These are phyloP conservation scores for Macrotis lagotis DNA, from an alignment of 2,113 vertebrate genomes.

Conservation along the genomic window DNA sequence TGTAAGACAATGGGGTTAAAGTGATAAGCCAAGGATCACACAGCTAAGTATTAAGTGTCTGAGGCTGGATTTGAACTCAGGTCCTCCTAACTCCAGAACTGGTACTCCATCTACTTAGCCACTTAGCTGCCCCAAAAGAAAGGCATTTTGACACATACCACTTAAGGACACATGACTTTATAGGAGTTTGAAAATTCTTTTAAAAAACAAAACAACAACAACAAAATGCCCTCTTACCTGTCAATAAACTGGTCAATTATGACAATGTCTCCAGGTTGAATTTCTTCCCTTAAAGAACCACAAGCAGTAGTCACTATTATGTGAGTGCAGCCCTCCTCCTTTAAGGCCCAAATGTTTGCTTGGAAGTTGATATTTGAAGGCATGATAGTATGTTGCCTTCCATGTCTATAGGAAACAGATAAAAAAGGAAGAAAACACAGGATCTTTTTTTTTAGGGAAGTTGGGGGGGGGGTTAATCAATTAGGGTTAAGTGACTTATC, in stretches of 20 bases:
- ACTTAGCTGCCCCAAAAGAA: too few species aligned
- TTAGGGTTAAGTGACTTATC: not conserved
- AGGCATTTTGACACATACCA: not conserved
- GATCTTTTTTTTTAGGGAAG: not conserved
- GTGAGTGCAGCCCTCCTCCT: slow-evolving; percentile 94
- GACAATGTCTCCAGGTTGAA: slow-evolving; percentile 96
- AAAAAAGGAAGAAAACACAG: not conserved
- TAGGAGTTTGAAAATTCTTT: not conserved
- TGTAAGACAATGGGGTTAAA: too few species aligned
- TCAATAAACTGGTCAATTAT: slow-evolving; percentile 98
- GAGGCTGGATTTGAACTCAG: too few species aligned
- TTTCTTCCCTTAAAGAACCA: slow-evolving; percentile 94
- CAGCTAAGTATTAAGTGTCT: too few species aligned
- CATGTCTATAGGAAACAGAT: slow-evolving; percentile 85
- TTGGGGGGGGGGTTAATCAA: not conserved
- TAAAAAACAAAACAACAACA: too few species aligned
- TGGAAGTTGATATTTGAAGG: slow-evolving; percentile 94
- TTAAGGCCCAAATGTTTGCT: slow-evolving; percentile 97
- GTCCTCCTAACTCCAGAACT: too few species aligned
- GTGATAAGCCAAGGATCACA: too few species aligned
- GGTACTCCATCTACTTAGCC: too few species aligned
- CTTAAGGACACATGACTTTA: not conserved
- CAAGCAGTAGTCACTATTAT: slow-evolving; percentile 95
- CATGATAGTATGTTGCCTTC: slow-evolving; percentile 95
- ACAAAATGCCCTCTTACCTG: slow-evolving; percentile 82